Base-by-base conservation (phyloP, 2,888 invertebrate genomes). In the Tricholauxania praeusta region DNA sequence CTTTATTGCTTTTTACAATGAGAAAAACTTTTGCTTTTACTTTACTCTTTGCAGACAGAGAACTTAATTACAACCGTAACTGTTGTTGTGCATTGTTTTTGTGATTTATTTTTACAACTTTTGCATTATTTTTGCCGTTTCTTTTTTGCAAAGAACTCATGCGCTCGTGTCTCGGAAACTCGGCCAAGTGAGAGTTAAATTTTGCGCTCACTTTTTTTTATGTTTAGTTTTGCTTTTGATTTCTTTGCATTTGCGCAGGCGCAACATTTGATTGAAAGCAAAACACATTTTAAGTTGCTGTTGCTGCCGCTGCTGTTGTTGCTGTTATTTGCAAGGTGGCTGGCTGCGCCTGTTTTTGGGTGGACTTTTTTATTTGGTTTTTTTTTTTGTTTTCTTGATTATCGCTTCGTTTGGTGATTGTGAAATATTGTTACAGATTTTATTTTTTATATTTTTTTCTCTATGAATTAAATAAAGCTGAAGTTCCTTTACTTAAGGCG, bases 391-490 rank as follows among this genome's bases (percentile, higher is more conserved):
- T 28, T 65, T 76, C 59, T 72, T 57, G 74, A 62, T 70, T 66
- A 70, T 75, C 72, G 76, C 75, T 73, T 28, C 12, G 19, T 49
- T 60, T n/a, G 73, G 68, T 69, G 74, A 78, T 80, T 81, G 79
- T 74, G 80, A 81, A 81, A 80, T 77, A 77, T 72, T 81, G 79
- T 78, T 80, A 80, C 78, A 80, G 75, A 79, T 79, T 74, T 73
- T 72, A 55, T 28, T 28, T 28, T 4, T n/a, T n/a, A n/a, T 0
- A 2, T 22, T 55, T 48, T 66, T 60, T 67, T 69, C 55, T 53
- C 63, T 72, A 55, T 7, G 48, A 59, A 69, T 65, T 69, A 47
- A 51, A 60, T 68, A 57, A 63, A 64, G 55, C 53, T 32, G 39
- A 53, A 72, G 22, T 63, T 53, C 15, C 39, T 66, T 47, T 32